Evolutionary conservation across 2,888 invertebrate genomes (phyloP).

Genomic region (Rotaria socialis): DNA sequence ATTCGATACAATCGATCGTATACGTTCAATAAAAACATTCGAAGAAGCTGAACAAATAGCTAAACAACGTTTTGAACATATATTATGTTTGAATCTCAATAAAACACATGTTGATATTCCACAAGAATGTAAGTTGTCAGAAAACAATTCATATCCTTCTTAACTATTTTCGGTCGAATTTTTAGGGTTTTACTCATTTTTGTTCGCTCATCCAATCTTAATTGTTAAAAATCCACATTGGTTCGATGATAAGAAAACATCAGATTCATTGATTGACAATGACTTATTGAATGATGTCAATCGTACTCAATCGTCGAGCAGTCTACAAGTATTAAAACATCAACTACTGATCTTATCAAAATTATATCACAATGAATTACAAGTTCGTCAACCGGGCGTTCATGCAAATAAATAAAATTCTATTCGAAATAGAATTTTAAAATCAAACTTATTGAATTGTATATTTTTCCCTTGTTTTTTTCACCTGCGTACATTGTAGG

Average conservation of each 20-base stretch:
- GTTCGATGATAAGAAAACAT: neutral
- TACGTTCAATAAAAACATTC: neutral
- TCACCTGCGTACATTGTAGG: neutral
- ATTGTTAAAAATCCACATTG: slow-evolving; percentile 27
- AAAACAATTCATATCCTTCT: neutral
- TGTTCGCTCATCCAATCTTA: slow-evolving; percentile 14
- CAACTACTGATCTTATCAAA: neutral
- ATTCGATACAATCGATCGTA: neutral
- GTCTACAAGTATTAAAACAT: neutral
- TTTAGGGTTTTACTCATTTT: slow-evolving; percentile 10
- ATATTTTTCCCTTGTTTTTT: neutral
- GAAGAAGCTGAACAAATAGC: slow-evolving; percentile 23
- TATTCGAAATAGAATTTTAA: neutral
- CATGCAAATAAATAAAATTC: neutral
- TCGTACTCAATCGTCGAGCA: neutral
- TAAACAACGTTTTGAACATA: slow-evolving; percentile 1
- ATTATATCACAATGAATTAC: slow-evolving; percentile 21
- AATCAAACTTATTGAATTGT: neutral
- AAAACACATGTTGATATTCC: neutral
- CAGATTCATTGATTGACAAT: neutral
- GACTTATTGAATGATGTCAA: neutral
- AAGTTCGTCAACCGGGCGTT: neutral
- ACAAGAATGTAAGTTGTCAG: neutral
- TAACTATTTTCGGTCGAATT: neutral
- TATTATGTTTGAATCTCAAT: slow-evolving; percentile 17